Conservation (phyloP, 1,140 invertebrate genomes). For the Drosophila novamexicana region DNA sequence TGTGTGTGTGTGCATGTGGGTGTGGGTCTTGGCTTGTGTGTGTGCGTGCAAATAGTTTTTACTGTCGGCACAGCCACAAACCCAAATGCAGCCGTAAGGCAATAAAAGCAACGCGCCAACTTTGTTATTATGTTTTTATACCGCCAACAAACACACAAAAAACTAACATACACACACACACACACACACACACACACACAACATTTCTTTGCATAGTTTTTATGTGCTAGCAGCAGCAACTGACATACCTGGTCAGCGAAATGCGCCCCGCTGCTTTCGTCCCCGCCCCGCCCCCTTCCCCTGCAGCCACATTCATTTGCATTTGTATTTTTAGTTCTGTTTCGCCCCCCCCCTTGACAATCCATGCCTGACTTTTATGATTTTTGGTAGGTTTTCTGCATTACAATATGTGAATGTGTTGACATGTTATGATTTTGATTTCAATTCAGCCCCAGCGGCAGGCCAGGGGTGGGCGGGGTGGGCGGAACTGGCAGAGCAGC, state of each 20-base stretch:
- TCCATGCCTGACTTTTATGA: constrained; percentile 49
- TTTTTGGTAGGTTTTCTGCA: constrained; percentile 69
- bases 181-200: not conserved
- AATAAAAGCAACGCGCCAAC: constrained; percentile 73
- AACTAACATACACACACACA: constrained; percentile 11
- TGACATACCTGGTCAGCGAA: constrained; percentile 61
- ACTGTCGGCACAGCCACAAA: constrained; percentile 40
- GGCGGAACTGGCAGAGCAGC: too few relatives aligned
- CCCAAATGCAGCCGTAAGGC: constrained; percentile 64
- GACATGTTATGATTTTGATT: constrained; percentile 77
- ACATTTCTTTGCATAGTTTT: constrained; percentile 50
- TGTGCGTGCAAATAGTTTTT: constrained; percentile 66
- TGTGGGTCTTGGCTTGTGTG: not conserved
- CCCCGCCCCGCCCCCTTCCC: not conserved
- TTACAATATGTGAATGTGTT: constrained; percentile 67
- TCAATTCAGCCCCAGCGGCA: constrained; percentile 50
- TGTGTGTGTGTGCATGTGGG: not conserved
- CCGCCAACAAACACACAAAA: constrained; percentile 36
- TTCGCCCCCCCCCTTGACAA: not conserved
- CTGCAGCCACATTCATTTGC: constrained; percentile 49
- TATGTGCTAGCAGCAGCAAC: constrained; percentile 51
- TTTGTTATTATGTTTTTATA: constrained; percentile 76
- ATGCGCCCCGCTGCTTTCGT: not conserved
- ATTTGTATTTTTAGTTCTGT: constrained; percentile 45
- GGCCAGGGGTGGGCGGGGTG: not conserved